Evolutionary conservation across 2,797 vertebrate genomes (phyloP).

Genomic region (Uromys caudimaculatus): DNA sequence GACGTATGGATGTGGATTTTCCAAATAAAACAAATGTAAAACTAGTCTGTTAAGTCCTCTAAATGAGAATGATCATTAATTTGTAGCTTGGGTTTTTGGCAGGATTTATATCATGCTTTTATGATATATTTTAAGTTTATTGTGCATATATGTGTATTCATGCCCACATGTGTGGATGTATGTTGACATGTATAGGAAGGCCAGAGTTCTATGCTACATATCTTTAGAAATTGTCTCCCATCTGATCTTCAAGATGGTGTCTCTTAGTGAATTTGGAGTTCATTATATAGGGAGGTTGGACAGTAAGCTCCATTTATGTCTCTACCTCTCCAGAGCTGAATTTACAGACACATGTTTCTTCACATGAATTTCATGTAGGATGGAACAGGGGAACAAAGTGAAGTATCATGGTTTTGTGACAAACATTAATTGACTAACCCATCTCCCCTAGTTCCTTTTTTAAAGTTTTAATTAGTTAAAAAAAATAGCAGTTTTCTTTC

Average conservation of each 20-base stretch:
- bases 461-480: neutral
- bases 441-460: neutral
- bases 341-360: neutral
- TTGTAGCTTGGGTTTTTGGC: neutral
- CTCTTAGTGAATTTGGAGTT: neutral
- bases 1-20: neutral
- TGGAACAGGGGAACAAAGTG: neutral
- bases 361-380: neutral
- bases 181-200: neutral
- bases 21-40: neutral
- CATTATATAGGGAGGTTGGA: neutral
- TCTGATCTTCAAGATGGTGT: neutral
- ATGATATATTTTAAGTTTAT: neutral
- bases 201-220: neutral
- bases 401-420: neutral
- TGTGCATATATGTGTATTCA: neutral
- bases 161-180: neutral
- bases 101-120: neutral
- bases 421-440: neutral
- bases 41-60: neutral
- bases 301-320: neutral
- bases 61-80: neutral
- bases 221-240: neutral
- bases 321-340: neutral
- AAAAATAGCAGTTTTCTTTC: neutral